These are phyloP conservation scores for Drosophila subsilvestris DNA, from an alignment of 2,888 invertebrate species.

Conservation along the genomic window DNA sequence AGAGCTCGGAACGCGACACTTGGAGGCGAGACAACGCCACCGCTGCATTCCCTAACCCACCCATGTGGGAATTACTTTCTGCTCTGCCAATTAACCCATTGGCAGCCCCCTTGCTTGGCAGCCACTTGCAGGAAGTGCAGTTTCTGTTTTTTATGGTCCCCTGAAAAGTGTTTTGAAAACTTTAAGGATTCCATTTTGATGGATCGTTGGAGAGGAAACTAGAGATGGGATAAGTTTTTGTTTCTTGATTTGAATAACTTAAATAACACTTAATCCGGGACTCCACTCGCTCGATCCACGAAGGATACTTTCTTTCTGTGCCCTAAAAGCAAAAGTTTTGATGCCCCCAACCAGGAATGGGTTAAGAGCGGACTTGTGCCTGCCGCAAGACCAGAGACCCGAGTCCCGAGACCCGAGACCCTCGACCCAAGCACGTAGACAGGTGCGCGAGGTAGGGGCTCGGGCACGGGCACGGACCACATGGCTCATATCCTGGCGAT, in stretches of 20 bases:
- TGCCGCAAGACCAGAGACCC: constrained; percentile 9
- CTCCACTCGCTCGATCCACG: neutral
- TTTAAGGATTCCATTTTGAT: constrained; percentile 27
- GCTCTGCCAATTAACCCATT: constrained; percentile 44
- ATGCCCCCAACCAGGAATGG: constrained; percentile 7
- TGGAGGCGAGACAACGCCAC: no score
- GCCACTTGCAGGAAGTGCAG: constrained; percentile 8
- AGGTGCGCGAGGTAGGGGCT: constrained; percentile 18
- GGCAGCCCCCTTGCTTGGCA: neutral
- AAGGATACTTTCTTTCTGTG: no score
- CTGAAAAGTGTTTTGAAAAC: neutral
- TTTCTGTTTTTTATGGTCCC: constrained; percentile 34
- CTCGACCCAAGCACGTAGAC: constrained; percentile 33
- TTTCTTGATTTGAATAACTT: constrained; percentile 15
- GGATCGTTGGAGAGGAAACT: constrained; percentile 8
- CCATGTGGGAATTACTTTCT: constrained; percentile 35
- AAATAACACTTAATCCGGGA: neutral
- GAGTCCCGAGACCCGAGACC: neutral
- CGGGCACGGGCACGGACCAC: constrained; percentile 35
- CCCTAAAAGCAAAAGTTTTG: neutral
- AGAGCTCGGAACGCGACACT: neutral
- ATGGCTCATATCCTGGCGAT: constrained; percentile 63
- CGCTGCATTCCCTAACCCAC: neutral
- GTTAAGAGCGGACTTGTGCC: constrained; percentile 33
- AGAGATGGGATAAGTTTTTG: constrained; percentile 7